A percentile compares a stretch with the other conserved stretches of the same genome.
Conservation (phyloP, 2,113 vertebrate genomes). For the Tyto alba region DNA sequence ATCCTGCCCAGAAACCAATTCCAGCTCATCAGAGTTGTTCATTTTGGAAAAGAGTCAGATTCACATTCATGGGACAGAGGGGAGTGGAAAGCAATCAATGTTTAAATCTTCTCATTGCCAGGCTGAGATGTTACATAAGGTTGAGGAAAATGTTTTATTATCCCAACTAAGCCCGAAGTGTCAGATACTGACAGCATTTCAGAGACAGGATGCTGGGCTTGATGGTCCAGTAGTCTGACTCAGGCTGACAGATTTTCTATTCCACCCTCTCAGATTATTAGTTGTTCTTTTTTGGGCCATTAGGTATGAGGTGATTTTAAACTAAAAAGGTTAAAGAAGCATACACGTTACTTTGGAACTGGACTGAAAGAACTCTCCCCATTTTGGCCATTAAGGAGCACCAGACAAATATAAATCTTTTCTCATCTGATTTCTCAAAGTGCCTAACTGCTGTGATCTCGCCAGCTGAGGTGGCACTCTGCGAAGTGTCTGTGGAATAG, state of each 20-base stretch:
- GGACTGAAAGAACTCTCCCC: neutral
- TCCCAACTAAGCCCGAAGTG: conserved; percentile 47
- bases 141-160: conserved; percentile 66
- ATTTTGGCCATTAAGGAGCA: neutral
- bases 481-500: neutral
- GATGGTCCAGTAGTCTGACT: conserved; percentile 58
- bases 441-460: neutral
- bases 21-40: conserved; percentile 66
- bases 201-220: conserved; percentile 52
- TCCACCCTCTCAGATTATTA: conserved; percentile 48
- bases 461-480: neutral
- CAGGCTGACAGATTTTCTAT: conserved; percentile 52
- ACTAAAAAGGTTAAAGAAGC: conserved; percentile 49
- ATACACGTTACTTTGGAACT: neutral
- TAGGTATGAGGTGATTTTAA: conserved; percentile 43
- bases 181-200: conserved; percentile 51
- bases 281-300: conserved; percentile 48
- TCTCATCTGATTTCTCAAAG: neutral
- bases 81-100: conserved; percentile 65
- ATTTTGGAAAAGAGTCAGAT: conserved; percentile 58
- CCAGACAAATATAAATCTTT: neutral
- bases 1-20: conserved; percentile 62
- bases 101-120: conserved; percentile 60
- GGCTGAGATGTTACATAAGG: conserved; percentile 58
- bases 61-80: conserved; percentile 48